A percentile compares a stretch with the other conserved stretches of the same genome.
Conservation (phyloP, 2,888 invertebrate species). For the Leptinotarsa juncta region DNA sequence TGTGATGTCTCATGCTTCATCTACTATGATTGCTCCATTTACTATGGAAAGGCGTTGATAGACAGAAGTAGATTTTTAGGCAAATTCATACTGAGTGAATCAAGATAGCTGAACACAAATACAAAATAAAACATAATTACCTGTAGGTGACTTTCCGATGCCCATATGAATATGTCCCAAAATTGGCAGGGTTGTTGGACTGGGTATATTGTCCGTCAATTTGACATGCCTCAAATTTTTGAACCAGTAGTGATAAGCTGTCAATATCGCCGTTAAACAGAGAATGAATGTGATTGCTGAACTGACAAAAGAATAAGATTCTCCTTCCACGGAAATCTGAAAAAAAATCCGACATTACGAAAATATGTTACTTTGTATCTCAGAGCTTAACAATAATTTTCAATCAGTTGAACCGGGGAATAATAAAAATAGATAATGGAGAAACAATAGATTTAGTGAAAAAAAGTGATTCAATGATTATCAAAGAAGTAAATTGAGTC, state of each 20-base stretch:
- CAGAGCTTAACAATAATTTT: not conserved
- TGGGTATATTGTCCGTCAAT: slow-evolving; percentile 52
- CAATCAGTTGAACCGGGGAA: too few relatives aligned
- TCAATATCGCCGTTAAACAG: slow-evolving; percentile 36
- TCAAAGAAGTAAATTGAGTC: too few relatives aligned
- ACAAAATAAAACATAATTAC: slow-evolving; percentile 30
- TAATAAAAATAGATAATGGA: too few relatives aligned
- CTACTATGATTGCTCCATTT: too few relatives aligned
- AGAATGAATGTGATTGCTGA: slow-evolving; percentile 30
- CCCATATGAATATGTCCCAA: slow-evolving; percentile 49
- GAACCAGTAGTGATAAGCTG: slow-evolving; percentile 49
- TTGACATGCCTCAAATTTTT: slow-evolving; percentile 47
- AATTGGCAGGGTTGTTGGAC: slow-evolving; percentile 47
- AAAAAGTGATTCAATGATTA: too few relatives aligned
- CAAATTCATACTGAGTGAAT: too few relatives aligned
- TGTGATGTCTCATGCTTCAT: too few relatives aligned
- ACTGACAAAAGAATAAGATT: slow-evolving; percentile 27
- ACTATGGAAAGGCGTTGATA: too few relatives aligned
- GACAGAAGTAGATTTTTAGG: too few relatives aligned
- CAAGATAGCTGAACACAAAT: not conserved
- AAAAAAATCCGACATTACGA: not conserved
- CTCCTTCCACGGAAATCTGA: slow-evolving; percentile 27
- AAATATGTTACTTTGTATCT: not conserved
- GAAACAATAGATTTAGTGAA: too few relatives aligned
- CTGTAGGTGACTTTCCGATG: slow-evolving; percentile 41